Percentiles rank a stretch among this genome's conserved stretches.
These are phyloP conservation scores for Chaetoderma sp. DNA, from an alignment of 2,888 invertebrate genomes.

Conservation along the genomic window DNA sequence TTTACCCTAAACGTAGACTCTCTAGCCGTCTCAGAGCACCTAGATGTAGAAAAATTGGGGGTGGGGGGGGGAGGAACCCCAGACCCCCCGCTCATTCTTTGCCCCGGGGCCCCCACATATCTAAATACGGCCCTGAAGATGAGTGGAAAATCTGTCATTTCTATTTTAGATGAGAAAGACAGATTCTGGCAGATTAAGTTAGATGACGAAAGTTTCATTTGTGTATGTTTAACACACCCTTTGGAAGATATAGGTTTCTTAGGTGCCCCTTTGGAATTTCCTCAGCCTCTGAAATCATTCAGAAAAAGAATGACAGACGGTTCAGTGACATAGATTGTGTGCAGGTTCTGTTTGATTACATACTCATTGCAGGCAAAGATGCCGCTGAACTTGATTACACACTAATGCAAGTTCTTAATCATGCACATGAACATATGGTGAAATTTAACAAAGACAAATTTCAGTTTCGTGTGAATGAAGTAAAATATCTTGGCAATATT, in stretches of 20 bases:
- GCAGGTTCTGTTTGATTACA: constrained; percentile 33
- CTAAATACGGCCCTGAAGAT: constrained; percentile 27
- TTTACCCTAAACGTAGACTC: constrained; percentile 30
- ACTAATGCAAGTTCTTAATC: constrained; percentile 29
- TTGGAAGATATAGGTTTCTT: constrained; percentile 24
- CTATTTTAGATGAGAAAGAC: constrained; percentile 32
- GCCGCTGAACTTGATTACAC: constrained; percentile 35
- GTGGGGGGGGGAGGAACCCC: constrained; percentile 6
- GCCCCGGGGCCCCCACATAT: no score
- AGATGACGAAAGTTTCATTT: constrained; percentile 29
- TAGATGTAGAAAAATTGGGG: constrained; percentile 28
- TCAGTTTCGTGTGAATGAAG: constrained; percentile 19
- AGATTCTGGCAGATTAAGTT: constrained; percentile 38
- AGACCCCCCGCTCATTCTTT: no score
- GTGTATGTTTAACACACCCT: constrained; percentile 39
- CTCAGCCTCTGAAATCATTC: constrained; percentile 33
- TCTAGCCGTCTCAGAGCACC: no score
- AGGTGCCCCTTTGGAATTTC: constrained; percentile 37
- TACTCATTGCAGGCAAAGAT: constrained; percentile 32
- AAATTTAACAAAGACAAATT: constrained; percentile 37
- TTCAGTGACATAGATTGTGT: no score
- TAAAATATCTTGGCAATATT: constrained; percentile 34
- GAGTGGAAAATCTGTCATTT: constrained; percentile 29
- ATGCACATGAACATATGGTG: constrained; percentile 23
- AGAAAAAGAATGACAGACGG: constrained; percentile 24